Evolutionary conservation across 2,888 invertebrate genomes (phyloP).

Genomic region (Ceraclea dissimilis): DNA sequence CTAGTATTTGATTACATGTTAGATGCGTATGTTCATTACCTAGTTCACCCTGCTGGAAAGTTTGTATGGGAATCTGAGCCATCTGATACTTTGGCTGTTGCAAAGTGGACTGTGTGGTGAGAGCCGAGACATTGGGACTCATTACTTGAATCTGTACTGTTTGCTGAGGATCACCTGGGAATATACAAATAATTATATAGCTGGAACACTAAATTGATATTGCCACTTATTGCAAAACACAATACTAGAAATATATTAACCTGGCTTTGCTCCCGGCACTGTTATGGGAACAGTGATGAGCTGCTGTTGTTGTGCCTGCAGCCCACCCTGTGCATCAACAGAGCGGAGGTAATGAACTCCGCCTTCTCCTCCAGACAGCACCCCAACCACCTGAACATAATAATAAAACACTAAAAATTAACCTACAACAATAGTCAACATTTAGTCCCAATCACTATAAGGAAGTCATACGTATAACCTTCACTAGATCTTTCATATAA

Average conservation of each 20-base stretch:
- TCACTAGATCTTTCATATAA: background rate
- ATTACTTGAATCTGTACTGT: constrained; percentile 74
- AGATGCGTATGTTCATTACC: too few relatives aligned
- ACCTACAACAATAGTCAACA: too few relatives aligned
- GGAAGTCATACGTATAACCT: constrained; percentile 12
- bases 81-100: constrained; percentile 68
- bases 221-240: too few relatives aligned
- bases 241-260: constrained; percentile 27
- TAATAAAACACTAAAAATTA: background rate
- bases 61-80: constrained; percentile 66
- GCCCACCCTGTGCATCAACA: constrained; percentile 33
- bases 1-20: too few relatives aligned
- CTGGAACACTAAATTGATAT: background rate
- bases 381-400: constrained; percentile 57
- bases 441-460: background rate
- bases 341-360: constrained; percentile 66
- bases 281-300: constrained; percentile 73
- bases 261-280: constrained; percentile 66
- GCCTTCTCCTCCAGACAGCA: constrained; percentile 61
- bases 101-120: constrained; percentile 41
- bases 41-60: constrained; percentile 57
- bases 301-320: constrained; percentile 49
- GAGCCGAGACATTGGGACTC: constrained; percentile 41
- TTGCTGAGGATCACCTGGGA: constrained; percentile 60
- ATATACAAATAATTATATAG: background rate